Evolutionary conservation across 1,140 invertebrate species (phyloP), one percentile per base, ranked within the genome.

Genomic region (Trichonephila clavata): DNA sequence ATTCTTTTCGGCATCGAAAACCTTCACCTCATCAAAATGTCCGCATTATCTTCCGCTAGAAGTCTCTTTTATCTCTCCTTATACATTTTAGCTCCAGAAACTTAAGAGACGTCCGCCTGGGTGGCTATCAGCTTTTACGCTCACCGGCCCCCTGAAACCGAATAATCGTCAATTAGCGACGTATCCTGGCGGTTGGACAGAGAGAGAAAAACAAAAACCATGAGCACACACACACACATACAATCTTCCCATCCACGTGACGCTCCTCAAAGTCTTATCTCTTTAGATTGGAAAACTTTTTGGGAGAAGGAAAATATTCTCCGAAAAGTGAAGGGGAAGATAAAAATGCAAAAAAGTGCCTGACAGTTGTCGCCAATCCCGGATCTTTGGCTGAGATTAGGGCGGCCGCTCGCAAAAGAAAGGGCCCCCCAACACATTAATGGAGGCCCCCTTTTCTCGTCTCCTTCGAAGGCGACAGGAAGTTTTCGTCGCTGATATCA

Each of bases 391-490:
- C 71, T 77, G 8, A 77, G 71, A 77, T 68, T 77, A 77, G 71
- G 27, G 71, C 71, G 71, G 71, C 71, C 61, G 18, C 21, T 63
- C 21, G 16, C 71, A 18, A 68, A n/a, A 18, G 27, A 32, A 77
- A 8, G 27, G 27, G 71, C 16, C 16, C 27, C 7, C 27, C 71
- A 39, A 39, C 71, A 77, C 71, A 77, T 77, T 77, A 77, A 77
- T 77, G 81, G 81, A 86, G 20, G 60, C 71, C 57, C 59, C 83
- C 50, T 50, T 50, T 50, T 13, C 10, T 50, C 32, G 50, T 16
- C 50, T 63, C 63, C 84, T 86, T 60, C 27, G 57, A 63, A 63
- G 59, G 60, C n/a, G 84, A 61, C 84, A 61, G 84, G 84, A 86
- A 63, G 24, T 63, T 60, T 86, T 24, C 32, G 50, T 63, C 59